Evolutionary conservation across 2,113 vertebrate genomes (phyloP), one percentile per base, ranked within the genome.

Genomic region (Engystomops pustulosus): DNA sequence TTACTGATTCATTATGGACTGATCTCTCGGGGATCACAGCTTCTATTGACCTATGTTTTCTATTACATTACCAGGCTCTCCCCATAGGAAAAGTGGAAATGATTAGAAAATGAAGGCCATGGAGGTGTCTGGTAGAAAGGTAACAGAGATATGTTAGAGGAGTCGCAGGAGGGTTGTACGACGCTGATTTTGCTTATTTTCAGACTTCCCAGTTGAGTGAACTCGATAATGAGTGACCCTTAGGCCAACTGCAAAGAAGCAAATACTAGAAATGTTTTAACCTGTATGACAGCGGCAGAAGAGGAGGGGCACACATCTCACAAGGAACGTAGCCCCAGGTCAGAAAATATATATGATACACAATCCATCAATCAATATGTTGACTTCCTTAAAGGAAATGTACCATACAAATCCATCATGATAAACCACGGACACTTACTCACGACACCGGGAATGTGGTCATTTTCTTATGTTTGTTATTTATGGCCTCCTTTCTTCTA

Each of bases 91-190:
- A 67, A 20, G 86, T 86, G 87, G 72, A 87, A 88, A 86, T 86
- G 87, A 91, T 90, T 86, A 89, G 87, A 86, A 88, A 86, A 87
- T 70, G 87, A 85, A 86, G 82, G 47, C 32, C 49, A 36, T 86
- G 87, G 86, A 88, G 75, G 83, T 20, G 78, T 85, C 82, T 17
- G 6, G 38, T n/a, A 45, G 77, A 79, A 53, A 84, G 65, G 85
- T 79, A 86, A 80, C 62, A 81, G 67, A 47, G 74, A 84, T 55
- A n/a, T n/a, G n/a, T n/a, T n/a, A n/a, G 38, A 70, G 75, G 41
- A 44, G 25, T n/a, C 71, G 6, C 30, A n/a, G 30, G 11, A 8
- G 41, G 71, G 30, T 49, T 53, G 32, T 77, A 17, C 82, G 34
- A 34, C 17, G 3, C 27, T 45, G 47, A 79, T 55, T 25, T 25